Evolutionary conservation across 1,140 invertebrate species (phyloP), one percentile per base, ranked within the genome.

Genomic region (Brachionus rotundiformis): DNA sequence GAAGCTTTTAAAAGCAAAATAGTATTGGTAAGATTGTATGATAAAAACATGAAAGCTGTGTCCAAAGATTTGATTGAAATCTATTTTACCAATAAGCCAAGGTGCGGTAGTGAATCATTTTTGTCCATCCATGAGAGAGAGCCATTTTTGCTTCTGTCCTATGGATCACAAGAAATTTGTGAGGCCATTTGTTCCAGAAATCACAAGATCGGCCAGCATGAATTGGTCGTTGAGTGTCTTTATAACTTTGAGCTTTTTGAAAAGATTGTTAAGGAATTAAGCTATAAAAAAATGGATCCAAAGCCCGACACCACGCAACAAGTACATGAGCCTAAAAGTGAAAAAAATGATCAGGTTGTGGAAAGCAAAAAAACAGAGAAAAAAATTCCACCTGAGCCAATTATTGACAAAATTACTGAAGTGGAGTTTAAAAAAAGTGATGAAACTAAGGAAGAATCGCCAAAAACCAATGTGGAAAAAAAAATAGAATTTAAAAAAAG

Each of bases 51-150:
- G 25, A 41, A 23, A 8, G 10, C 8, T 16, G 27, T 73, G 13
- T n/a, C 68, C n/a, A 73, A 73, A 73, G 68, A 73, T 41, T 44
- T 44, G n/a, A 73, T 73, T 44, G 68, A 73, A 25, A 44, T 73
- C 36, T 73, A 73, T 73, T 73, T 73, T 44, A 19, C 19, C 1
- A 73, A 73, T 25, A 73, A 47, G n/a, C 19, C 23, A 73, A 29
- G 68, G 25, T 19, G 68, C n/a, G 68, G 68, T 11, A 19, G 16
- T 25, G 36, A 73, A 3, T 10, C 68, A 1, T 73, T 44, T n/a
- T n/a, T 41, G 36, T 73, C 68, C 11, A 27, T 73, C 8, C 68
- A 73, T 73, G 68, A 73, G 25, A 23, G 68, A 73, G 68, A 73
- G 13, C 68, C 68, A 73, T 73, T 44, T 25, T 73, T 73, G 25